Evolutionary conservation across 1,140 invertebrate species (phyloP), one percentile per base, ranked within the genome.

Genomic region (Apis mellifera): DNA sequence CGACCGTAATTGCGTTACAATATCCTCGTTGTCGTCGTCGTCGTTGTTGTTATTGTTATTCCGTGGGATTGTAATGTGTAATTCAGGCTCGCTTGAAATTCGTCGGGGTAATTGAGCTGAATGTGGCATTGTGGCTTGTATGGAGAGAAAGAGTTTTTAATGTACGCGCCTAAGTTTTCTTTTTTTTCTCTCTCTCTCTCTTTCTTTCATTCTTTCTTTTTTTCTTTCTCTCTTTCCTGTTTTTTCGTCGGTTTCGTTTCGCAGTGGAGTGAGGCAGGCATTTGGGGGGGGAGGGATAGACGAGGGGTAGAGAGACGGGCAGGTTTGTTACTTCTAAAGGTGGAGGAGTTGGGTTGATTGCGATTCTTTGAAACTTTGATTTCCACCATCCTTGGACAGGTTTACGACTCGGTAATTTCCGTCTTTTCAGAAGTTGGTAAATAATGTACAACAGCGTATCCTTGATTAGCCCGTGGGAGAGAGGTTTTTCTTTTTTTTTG

Each of bases 51-150:
- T 59, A 78, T 70, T 70, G n/a, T 70, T 50, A 32, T 26, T 65
- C n/a, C 21, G 42, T 23, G 42, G 57, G 12, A 57, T 59, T 59
- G 54, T 70, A 59, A 60, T 15, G 54, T 60, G 66, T 59, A 78
- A 78, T 78, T 78, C 65, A 50, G 17, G 42, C 23, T 42, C 19
- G 21, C 13, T 57, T 9, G 55, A 70, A 70, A 48, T 55, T 78
- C 66, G 48, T 26, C 54, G 66, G 12, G 57, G 23, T 79, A 79
- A 79, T 79, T 62, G 48, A 79, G 69, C 42, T n/a, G 68, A 79
- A 72, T 70, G 21, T 26, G 48, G 68, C n/a, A 62, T 72, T 79
- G 57, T 71, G 48, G 9, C 52, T 54, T n/a, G 59, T 12, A 64
- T 11, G 17, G 4, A 32, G n/a, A 32, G 12, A 65, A 8, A 15